Conservation (phyloP, 2,888 invertebrate species). For the Deilephila porcellus region DNA sequence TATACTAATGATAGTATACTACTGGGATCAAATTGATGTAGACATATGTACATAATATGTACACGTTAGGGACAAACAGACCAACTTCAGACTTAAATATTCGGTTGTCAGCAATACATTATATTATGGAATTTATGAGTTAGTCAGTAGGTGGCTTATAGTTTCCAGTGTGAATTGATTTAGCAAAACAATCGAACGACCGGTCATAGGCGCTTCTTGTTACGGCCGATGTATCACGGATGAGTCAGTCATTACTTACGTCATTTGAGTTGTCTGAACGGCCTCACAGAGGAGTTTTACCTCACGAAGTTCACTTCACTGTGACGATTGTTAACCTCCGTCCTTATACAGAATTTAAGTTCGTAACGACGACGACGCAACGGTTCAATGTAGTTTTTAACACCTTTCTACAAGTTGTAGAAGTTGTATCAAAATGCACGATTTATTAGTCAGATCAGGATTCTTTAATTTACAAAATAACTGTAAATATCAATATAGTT, state of each 20-base stretch:
- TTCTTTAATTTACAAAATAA: too few species aligned
- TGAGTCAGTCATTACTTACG: conserved; percentile 67
- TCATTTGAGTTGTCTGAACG: conserved; percentile 59
- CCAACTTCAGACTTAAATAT: background rate
- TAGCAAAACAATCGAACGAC: conserved; percentile 54
- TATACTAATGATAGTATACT: too few species aligned
- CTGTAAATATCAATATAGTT: too few species aligned
- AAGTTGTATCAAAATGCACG: background rate
- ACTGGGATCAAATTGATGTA: background rate
- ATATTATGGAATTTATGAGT: background rate
- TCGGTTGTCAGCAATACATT: background rate
- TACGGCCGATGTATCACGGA: conserved; percentile 57
- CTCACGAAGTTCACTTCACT: conserved; percentile 49
- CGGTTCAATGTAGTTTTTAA: background rate
- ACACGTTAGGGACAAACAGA: background rate
- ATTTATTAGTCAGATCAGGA: too few species aligned
- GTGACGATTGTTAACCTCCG: conserved; percentile 62
- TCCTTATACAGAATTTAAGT: conserved; percentile 28
- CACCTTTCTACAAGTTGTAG: background rate
- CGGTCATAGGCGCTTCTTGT: conserved; percentile 54
- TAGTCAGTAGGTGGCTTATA: conserved; percentile 4
- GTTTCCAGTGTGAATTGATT: conserved; percentile 27
- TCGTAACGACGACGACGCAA: too few species aligned
- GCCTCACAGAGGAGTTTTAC: conserved; percentile 50
- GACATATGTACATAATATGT: background rate